Evolutionary conservation across 2,113 vertebrate species (phyloP).

Genomic region (Pleuronectes platessa): DNA sequence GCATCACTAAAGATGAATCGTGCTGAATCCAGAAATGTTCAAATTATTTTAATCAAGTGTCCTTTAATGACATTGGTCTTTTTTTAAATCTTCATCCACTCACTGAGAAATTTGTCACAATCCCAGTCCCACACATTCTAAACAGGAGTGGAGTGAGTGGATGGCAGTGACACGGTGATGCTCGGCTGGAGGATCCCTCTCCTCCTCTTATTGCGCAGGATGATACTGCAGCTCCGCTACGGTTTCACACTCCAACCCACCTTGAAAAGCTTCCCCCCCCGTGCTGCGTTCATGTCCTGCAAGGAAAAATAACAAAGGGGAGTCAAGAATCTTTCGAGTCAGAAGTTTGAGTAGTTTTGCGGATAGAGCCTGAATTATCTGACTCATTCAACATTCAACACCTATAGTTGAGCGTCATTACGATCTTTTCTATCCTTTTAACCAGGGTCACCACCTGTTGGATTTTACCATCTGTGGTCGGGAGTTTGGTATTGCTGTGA

Average conservation of each 20-base stretch:
- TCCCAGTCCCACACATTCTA: not conserved
- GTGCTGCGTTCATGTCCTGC: conserved; percentile 49
- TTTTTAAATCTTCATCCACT: not conserved
- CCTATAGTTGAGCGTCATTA: too few species aligned
- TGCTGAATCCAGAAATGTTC: not conserved
- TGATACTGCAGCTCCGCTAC: conserved; percentile 91
- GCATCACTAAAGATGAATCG: conserved; percentile 35
- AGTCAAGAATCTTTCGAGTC: not conserved
- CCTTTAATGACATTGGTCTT: not conserved
- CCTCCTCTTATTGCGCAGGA: conserved; percentile 90
- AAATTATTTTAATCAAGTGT: not conserved
- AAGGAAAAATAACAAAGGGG: conserved; percentile 5
- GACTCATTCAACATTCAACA: not conserved
- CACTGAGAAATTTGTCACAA: not conserved
- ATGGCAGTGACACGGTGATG: conserved; percentile 30
- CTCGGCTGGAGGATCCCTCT: conserved; percentile 60
- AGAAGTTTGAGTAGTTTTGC: not conserved
- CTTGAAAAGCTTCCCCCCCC: conserved; percentile 80
- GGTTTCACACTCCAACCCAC: conserved; percentile 89
- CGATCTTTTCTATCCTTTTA: not conserved
- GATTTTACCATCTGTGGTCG: not conserved
- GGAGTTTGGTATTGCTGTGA: not conserved
- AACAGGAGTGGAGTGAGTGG: not conserved
- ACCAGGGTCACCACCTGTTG: conserved; percentile 31
- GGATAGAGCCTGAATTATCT: fast-evolving